A percentile compares a stretch with the other conserved stretches of the same genome.
phyloP scores from a whole-genome alignment of 2,113 vertebrate genomes.

The Gavia stellata region DNA sequence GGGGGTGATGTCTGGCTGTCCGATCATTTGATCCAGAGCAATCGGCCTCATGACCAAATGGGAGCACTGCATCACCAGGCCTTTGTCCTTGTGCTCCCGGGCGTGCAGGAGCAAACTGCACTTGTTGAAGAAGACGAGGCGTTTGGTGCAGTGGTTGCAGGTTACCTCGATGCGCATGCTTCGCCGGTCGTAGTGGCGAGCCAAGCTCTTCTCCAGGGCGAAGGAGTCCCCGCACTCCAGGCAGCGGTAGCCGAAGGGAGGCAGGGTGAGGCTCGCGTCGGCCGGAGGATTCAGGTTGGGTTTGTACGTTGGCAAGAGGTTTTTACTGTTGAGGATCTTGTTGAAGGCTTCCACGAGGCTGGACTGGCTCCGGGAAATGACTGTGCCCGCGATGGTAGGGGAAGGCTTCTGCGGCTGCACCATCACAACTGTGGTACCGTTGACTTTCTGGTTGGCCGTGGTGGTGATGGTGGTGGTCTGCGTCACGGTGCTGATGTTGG shows the following conservation, averaged over 20 bases:
- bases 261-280: constrained; percentile 84
- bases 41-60: constrained; percentile 94
- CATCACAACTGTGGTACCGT: constrained; percentile 70
- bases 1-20: constrained; percentile 82
- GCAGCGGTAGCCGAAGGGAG: constrained; percentile 84
- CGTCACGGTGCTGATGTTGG: constrained; percentile 46
- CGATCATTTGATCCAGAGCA: constrained; percentile 92
- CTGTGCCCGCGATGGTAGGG: constrained; percentile 73
- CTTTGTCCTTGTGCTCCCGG: constrained; percentile 94
- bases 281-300: constrained; percentile 84
- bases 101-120: constrained; percentile 94
- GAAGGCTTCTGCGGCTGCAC: constrained; percentile 69
- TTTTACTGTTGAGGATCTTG: constrained; percentile 95
- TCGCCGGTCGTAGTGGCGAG: constrained; percentile 89
- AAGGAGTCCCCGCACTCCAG: constrained; percentile 93
- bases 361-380: constrained; percentile 91
- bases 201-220: constrained; percentile 90
- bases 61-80: constrained; percentile 97
- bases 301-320: constrained; percentile 88
- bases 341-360: constrained; percentile 95
- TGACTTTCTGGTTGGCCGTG: constrained; percentile 72
- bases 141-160: constrained; percentile 93
- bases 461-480: constrained; percentile 64
- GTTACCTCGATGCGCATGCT: constrained; percentile 96
- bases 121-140: constrained; percentile 98